phyloP scores from a whole-genome alignment of 2,113 vertebrate species.

The Corythaeola cristata region DNA sequence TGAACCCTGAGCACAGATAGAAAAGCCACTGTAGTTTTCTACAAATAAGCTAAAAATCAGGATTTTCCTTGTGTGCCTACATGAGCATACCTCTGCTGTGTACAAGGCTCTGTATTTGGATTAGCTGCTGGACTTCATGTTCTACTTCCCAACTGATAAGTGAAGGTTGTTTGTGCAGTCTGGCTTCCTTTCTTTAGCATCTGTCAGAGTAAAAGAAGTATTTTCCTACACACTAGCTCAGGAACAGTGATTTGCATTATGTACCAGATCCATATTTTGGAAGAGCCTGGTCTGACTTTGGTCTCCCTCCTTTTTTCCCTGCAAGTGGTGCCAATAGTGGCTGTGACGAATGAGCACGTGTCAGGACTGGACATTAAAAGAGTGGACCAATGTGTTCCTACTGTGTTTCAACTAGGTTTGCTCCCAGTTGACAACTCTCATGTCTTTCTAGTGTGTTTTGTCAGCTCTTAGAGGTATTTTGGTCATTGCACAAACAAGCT shows the following conservation, averaged over 20 bases:
- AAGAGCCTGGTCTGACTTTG: not conserved
- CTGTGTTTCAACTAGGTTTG: not conserved
- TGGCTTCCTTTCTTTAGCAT: not conserved
- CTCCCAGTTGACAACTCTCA: not conserved
- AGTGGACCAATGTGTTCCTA: not conserved
- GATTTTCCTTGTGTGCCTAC: not conserved
- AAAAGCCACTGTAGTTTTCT: not conserved
- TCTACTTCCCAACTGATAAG: not conserved
- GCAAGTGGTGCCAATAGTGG: not conserved
- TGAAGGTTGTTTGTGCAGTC: not conserved
- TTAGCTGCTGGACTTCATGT: not conserved
- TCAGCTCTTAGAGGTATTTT: conserved; percentile 1
- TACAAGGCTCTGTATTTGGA: not conserved
- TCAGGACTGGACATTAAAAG: not conserved
- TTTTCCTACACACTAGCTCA: not conserved
- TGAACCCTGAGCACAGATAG: not conserved
- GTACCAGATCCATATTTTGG: not conserved
- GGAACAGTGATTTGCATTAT: not conserved
- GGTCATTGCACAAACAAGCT: not conserved
- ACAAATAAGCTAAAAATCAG: not conserved
- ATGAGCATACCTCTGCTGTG: not conserved
- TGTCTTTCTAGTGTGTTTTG: not conserved
- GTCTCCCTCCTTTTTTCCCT: not conserved
- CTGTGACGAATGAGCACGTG: not conserved
- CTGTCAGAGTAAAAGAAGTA: not conserved